Base-by-base conservation (phyloP, 1,140 invertebrate species). In the Zaprionus africanus region DNA sequence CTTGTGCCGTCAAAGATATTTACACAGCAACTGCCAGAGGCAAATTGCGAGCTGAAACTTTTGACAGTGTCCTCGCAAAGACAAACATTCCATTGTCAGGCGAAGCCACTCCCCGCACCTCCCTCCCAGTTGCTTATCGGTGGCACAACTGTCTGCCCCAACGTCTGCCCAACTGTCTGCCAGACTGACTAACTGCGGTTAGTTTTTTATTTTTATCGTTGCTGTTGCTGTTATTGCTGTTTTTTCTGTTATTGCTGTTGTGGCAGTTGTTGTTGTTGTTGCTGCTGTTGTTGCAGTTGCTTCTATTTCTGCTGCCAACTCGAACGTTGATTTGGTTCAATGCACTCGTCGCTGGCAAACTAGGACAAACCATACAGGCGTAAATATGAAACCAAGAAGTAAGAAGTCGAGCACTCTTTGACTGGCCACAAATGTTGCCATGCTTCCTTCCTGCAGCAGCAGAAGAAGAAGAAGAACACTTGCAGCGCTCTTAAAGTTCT, bases 361-460 rank as follows among this genome's bases (percentile, higher is more conserved):
- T 90, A 74, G 85, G 85, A 59, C 85, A 85, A 66, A 72, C 43
- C 15, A 71, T 56, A 76, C 70, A 46, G 64, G 57, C 56, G 69
- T 67, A 73, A 53, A 62, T 38, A 58, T 46, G 62, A 26, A 62
- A 46, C 43, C 43, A 36, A 59, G 60, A 70, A 70, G 54, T 46
- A 43, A 17, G 26, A 61, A 61, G n/a, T 59, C 41, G 11, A 51
- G 46, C 22, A 24, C 46, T 24, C 46, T 24, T 51, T 51, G 4
- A 51, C 9, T 51, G 46, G 19, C 46, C 17, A 51, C 17, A 51
- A 19, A 51, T 51, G 11, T 19, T 13, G 13, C 15, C 6, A 17
- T 15, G 41, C n/a, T 17, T n/a, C 41, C 15, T 46, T n/a, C 41
- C n/a, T 6, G 12, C 46, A 51, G 38, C 1, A 41, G 38, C 1